Evolutionary conservation across 2,797 vertebrate genomes (phyloP).

Genomic region (Macroramphosus scolopax): DNA sequence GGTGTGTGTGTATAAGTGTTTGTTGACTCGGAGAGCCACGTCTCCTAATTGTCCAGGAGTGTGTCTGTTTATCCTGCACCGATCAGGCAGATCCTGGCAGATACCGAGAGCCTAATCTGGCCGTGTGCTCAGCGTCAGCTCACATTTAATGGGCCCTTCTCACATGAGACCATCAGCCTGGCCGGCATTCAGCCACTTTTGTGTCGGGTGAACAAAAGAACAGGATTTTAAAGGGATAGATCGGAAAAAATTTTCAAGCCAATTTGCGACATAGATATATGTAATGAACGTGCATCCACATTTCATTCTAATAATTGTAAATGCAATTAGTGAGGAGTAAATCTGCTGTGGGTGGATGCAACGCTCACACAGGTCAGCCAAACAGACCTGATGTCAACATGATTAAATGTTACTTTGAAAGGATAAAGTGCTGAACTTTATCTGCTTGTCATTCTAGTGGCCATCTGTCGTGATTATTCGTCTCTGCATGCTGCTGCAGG

Average conservation of each 20-base stretch:
- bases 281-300: background rate
- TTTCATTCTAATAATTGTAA: too few species aligned
- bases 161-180: conserved; percentile 40
- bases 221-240: conserved; percentile 9
- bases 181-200: conserved; percentile 35
- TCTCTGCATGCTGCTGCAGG: background rate
- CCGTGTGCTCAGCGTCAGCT: conserved; percentile 65
- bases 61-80: conserved; percentile 65
- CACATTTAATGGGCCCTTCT: conserved; percentile 66
- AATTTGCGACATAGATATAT: conserved; percentile 2
- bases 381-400: background rate
- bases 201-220: conserved; percentile 8
- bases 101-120: conserved; percentile 67
- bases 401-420: background rate
- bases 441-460: background rate
- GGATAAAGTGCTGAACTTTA: background rate
- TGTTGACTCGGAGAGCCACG: conserved; percentile 46
- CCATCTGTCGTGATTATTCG: background rate
- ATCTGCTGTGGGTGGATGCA: background rate
- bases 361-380: background rate
- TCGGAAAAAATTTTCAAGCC: conserved; percentile 2
- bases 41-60: conserved; percentile 72
- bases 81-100: conserved; percentile 68
- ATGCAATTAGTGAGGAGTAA: too few species aligned
- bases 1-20: conserved; percentile 34